Evolutionary conservation across 2,113 vertebrate genomes (phyloP).

Genomic region (Guaruba guarouba): DNA sequence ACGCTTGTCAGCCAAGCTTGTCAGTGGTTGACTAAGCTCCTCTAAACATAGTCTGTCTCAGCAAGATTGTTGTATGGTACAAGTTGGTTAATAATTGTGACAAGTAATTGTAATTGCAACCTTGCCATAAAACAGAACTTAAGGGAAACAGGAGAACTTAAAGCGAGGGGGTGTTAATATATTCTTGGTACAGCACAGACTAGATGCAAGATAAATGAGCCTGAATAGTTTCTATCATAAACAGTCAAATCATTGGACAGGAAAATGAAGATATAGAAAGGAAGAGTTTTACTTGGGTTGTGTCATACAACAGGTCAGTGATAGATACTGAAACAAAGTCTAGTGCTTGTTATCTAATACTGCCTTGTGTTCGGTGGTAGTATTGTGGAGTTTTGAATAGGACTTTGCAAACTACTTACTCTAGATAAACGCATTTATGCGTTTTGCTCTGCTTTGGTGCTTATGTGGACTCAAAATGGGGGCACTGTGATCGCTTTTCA

Average conservation of each 20-base stretch:
- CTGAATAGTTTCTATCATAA: background rate
- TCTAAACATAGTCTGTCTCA: background rate
- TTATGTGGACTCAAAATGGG: background rate
- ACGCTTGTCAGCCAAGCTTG: background rate
- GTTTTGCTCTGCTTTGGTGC: background rate
- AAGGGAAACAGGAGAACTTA: background rate
- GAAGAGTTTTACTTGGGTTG: background rate
- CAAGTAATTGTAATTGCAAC: background rate
- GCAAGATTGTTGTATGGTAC: background rate
- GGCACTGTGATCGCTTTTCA: background rate
- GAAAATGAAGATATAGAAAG: background rate
- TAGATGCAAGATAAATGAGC: background rate
- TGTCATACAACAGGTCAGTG: background rate
- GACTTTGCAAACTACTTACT: background rate
- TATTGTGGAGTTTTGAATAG: background rate
- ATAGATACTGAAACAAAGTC: background rate
- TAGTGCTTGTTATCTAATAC: background rate
- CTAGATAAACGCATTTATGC: background rate
- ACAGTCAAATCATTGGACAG: background rate
- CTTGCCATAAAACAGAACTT: background rate
- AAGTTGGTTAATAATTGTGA: background rate
- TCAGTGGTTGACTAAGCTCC: background rate
- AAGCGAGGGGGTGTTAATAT: fast-evolving
- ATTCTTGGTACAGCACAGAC: background rate
- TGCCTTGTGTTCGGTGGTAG: background rate